Conservation (phyloP, 2,797 vertebrate genomes). For the Orientallactaga sibirica region DNA sequence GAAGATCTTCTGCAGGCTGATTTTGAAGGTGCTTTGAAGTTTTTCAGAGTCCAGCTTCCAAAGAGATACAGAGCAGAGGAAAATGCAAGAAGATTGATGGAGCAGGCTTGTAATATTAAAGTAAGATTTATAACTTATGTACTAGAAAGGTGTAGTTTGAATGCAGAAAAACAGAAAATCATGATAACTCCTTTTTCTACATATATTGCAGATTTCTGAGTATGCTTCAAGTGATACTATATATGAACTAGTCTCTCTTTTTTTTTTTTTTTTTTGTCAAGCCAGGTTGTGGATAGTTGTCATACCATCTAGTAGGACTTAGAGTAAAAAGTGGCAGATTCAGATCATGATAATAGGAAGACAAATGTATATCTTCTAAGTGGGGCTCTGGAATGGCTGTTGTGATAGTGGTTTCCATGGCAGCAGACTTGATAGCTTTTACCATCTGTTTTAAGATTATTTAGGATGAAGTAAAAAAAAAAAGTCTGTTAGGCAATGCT, state of each 20-base stretch:
- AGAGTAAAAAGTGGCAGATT: not conserved
- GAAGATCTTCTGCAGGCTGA: conserved; percentile 99
- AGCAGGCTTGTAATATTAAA: conserved; percentile 99
- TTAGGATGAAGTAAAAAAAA: conserved; percentile 65
- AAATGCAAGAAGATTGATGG: conserved; percentile 97
- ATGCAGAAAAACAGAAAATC: not conserved
- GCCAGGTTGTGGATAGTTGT: not conserved
- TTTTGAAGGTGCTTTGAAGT: conserved; percentile 99
- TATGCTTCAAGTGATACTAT: not conserved
- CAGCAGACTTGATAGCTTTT: conserved; percentile 65
- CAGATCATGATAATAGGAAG: conserved; percentile 28
- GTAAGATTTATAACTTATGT: conserved; percentile 86
- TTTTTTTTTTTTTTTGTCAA: not conserved
- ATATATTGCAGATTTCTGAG: conserved; percentile 33
- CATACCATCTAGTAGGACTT: not conserved
- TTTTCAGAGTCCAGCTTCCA: conserved; percentile 98
- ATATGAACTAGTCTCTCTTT: not conserved
- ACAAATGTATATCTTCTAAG: conserved; percentile 56
- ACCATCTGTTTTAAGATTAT: conserved; percentile 72
- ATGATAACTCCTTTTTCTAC: not conserved
- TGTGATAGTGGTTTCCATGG: conserved; percentile 68
- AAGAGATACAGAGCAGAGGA: conserved; percentile 99
- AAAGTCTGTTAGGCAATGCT: conserved; percentile 29
- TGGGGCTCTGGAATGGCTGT: conserved; percentile 37
- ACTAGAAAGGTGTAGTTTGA: not conserved